Base-by-base conservation (phyloP, 2,797 vertebrate genomes). In the Champsocephalus gunnari region DNA sequence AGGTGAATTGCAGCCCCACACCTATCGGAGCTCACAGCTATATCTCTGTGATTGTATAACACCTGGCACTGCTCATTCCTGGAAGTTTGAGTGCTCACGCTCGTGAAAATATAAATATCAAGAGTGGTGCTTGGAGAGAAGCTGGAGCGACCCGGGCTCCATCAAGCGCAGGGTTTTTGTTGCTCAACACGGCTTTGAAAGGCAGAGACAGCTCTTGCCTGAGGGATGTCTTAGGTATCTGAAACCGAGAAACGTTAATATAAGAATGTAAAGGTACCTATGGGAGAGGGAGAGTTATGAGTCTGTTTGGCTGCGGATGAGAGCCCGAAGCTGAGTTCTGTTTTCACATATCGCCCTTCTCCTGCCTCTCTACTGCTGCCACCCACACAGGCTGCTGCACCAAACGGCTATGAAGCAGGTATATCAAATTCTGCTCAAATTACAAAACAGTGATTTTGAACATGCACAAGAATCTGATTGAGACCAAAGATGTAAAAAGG, bases 81-180 rank as follows among this genome's bases (percentile, higher is more conserved):
- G 83, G 75, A 89, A 57, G 80, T 87, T 85, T 71, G 79, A 92
- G 88, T 82, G 77, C 80, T 92, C 87, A 83, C 73, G 69, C 82
- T 87, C 38, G 60, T 87, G 72, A 79, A 92, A 89, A 89, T 92
- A 93, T 87, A 94, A 92, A 93, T 89, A 94, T 85, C 86, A 53
- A 89, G 80, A 90, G 89, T 85, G 87, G 88, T 86, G 80, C 84
- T 89, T 56, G 73, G 80, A 90, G 86, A 88, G 87, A 85, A 70
- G 87, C 75, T 83, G 84, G 4, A 84, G 77, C 65, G 81, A 91
- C 88, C 88, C 13, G 53, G 73, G 77, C 87, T 74, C 55, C 76
- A 88, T 85, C 81, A 71, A 78, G 81, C 74, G 50, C 64, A 0
- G 54, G 51, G 80, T 66, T 89, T 53, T 80, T 9, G 45, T 71